Base-by-base conservation (phyloP, 2,797 vertebrate species). In the Apogon talboti region DNA sequence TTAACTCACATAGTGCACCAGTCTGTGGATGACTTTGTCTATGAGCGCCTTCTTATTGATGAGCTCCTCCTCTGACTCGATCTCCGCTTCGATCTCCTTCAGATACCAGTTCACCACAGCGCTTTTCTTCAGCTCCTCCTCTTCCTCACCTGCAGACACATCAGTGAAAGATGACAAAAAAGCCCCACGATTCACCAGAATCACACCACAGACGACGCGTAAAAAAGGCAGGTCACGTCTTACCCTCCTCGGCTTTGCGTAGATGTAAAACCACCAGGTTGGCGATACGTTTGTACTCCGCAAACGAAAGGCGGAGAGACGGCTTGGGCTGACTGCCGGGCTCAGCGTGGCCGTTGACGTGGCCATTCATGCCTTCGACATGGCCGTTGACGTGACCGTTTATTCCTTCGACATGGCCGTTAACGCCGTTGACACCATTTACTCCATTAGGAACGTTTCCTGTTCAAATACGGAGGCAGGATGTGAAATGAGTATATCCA, bases 51-150 rank as follows among this genome's bases (percentile, higher is more conserved):
- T 99, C 85, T 93, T 97, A 79, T 93, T 96, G 90, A 99, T 91
- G 15, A 99, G 95, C 44, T 99, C 96, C 78, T 96, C 93, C 91
- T 99, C 98, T 2, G 97, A 98, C 71, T 99, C 97, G 2, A 99
- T 99, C 92, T 99, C 98, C 0, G 96, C 95, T 89, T 99, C 98
- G 0, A 99, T 96, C 92, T 99, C 98, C 82, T 98, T 98, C 83
- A 99, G 92, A 69, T 99, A 99, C 98, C 98, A 99, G 87, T 99
- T 98, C 71, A 99, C 92, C 64, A 99, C 96, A 0, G 96, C 95
- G 0, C 92, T 96, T 66, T 93, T 98, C 89, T 93, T 98, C 83
- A 98, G 92, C 11, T 95, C 93, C 3, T 91, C 92, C 78, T 99
- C 98, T 0, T 98, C 95, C 38, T 98, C 96, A 64, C 95, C 98